These are phyloP conservation scores for Caloenas nicobarica DNA, from an alignment of 2,113 vertebrate genomes.

Conservation along the genomic window DNA sequence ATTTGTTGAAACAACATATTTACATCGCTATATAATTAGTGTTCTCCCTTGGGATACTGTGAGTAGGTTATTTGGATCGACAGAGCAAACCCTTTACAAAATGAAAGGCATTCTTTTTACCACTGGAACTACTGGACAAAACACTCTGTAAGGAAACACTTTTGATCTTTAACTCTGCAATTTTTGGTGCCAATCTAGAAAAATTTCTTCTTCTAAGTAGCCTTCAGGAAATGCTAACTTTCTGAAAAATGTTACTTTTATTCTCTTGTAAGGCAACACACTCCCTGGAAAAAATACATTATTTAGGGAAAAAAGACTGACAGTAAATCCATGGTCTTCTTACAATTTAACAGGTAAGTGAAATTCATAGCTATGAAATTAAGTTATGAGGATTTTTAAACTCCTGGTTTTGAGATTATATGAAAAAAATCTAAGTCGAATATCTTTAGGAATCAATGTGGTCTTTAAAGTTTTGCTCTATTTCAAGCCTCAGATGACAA, in stretches of 20 bases:
- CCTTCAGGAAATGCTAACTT: neutral
- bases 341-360: neutral
- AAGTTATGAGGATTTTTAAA: neutral
- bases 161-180: neutral
- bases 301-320: neutral
- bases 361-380: neutral
- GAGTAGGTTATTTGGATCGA: neutral
- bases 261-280: neutral
- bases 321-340: neutral
- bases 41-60: neutral
- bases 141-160: neutral
- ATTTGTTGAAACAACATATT: slow-evolving; percentile 44
- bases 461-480: neutral
- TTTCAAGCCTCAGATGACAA: neutral
- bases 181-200: neutral
- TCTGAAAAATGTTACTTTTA: neutral
- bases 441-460: neutral
- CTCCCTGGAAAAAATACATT: neutral
- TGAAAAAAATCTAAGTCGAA: neutral
- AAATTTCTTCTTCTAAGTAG: neutral
- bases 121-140: neutral
- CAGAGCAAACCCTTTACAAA: neutral
- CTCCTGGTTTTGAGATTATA: neutral
- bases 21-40: neutral
- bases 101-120: neutral